Percentiles rank a stretch among this genome's conserved stretches.
Conservation (phyloP, 2,113 vertebrate species). For the Coracopsis vasa region DNA sequence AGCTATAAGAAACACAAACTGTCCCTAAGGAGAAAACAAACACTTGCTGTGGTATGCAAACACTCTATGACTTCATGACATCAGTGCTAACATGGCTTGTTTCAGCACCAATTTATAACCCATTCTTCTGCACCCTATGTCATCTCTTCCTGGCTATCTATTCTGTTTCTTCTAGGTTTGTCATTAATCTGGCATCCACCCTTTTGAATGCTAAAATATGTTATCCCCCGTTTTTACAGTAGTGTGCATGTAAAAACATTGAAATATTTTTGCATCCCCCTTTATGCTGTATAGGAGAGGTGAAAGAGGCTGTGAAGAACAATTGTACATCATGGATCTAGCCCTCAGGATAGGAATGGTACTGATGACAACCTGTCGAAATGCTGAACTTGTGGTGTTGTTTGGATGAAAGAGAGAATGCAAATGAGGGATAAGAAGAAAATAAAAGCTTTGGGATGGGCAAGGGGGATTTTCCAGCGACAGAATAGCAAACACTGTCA, state of each 20-base stretch:
- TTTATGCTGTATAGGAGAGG: not conserved
- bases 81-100: not conserved
- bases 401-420: slow-evolving; percentile 51
- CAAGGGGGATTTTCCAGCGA: slow-evolving; percentile 1
- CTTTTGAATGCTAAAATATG: not conserved
- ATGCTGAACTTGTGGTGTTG: not conserved
- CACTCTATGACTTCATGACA: not conserved
- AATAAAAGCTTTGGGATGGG: slow-evolving; percentile 8
- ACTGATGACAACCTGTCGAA: slow-evolving; percentile 39
- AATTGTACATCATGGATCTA: not conserved
- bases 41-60: slow-evolving; percentile 42
- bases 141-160: not conserved
- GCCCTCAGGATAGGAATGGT: slow-evolving; percentile 42
- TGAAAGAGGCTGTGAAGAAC: slow-evolving; percentile 26
- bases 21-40: slow-evolving; percentile 50
- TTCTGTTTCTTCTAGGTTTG: slow-evolving; percentile 1
- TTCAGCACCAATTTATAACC: slow-evolving; percentile 27
- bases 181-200: not conserved
- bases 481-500: not conserved
- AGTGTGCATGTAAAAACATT: not conserved
- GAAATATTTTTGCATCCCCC: not conserved
- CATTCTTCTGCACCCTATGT: not conserved
- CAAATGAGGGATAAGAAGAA: slow-evolving; percentile 36
- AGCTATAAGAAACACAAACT: slow-evolving; percentile 31
- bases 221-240: not conserved